Base-by-base conservation (phyloP, 1,140 invertebrate species). In the Pentalonia nigronervosa region DNA sequence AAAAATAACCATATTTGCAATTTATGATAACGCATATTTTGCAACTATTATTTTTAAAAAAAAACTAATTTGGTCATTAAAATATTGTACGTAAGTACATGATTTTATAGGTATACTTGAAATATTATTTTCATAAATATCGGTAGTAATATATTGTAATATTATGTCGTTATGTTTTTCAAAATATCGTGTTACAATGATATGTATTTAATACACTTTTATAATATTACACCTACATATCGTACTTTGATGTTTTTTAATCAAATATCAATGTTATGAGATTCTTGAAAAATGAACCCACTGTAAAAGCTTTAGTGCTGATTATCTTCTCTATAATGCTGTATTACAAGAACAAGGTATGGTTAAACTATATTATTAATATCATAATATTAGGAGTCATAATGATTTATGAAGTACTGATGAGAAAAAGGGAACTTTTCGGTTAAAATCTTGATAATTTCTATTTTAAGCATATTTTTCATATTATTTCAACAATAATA, bases 1-100 rank as follows among this genome's bases (percentile, higher is more conserved):
- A 50, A 92, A 56, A 83, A 92, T 92, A 92, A 92, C 41, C 48
- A 23, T 25, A 90, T 90, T 90, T 41, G 23, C 36, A 30, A 60
- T 90, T 60, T 41, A 41, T 60, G 25, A 60, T 25, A 11, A 89
- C 6, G 48, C 7, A 21, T 50, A 86, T 47, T 6, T n/a, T 76
- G 30, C 17, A 76, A 76, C 30, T n/a, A 76, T 76, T 76, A n/a
- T 76, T n/a, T 76, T n/a, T 0, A 41, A 76, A 67, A 76, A 67
- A 50, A 67, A n/a, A 67, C 4, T 67, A 67, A 67, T 67, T 67
- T 67, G 25, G 30, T 67, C 30, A n/a, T 76, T 76, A 76, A 76
- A 76, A 76, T 76, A 76, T 76, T n/a, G 6, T 76, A 17, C n/a
- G 17, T n/a, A 4, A 3, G 25, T n/a, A 67, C 7, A n/a, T 41